These are phyloP conservation scores for Drosophila niveifrons DNA, from an alignment of 2,888 invertebrate species.

Conservation along the genomic window DNA sequence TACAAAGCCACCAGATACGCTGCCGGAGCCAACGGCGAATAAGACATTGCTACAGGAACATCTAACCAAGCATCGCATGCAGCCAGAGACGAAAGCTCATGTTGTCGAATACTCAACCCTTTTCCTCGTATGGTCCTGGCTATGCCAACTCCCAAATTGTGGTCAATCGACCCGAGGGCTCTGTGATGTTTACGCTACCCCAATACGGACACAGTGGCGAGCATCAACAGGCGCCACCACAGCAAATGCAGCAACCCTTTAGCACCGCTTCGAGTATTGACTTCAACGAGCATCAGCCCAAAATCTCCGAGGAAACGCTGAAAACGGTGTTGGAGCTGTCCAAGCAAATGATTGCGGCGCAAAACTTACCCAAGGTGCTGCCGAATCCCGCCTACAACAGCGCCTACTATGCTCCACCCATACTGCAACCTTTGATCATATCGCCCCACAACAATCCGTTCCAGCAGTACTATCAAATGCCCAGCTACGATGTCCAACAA, in stretches of 20 bases:
- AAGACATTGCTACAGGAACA: constrained; percentile 64
- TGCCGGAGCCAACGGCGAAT: constrained; percentile 46
- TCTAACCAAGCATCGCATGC: constrained; percentile 60
- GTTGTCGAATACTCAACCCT: constrained; percentile 71
- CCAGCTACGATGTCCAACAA: constrained; percentile 18
- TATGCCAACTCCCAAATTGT: constrained; percentile 85
- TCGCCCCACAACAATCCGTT: constrained; percentile 70
- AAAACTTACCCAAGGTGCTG: constrained; percentile 83
- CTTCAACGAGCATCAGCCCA: constrained; percentile 76
- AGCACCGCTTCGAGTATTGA: constrained; percentile 54
- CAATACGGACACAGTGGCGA: constrained; percentile 50
- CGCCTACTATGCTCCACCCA: constrained; percentile 77
- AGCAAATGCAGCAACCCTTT: constrained; percentile 13
- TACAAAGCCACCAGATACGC: neutral
- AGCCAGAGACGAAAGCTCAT: constrained; percentile 82
- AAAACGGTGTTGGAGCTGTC: constrained; percentile 85
- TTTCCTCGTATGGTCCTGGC: constrained; percentile 61
- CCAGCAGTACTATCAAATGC: constrained; percentile 65
- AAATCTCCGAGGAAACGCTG: constrained; percentile 84
- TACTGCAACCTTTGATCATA: constrained; percentile 83
- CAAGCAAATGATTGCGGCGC: constrained; percentile 85
- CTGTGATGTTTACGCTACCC: constrained; percentile 83
- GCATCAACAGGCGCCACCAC: constrained; percentile 36
- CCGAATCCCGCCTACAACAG: constrained; percentile 69
- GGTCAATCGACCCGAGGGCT: constrained; percentile 85